Evolutionary conservation across 2,888 invertebrate species (phyloP), one percentile per base, ranked within the genome.

Genomic region (Oxystoma pomonae): DNA sequence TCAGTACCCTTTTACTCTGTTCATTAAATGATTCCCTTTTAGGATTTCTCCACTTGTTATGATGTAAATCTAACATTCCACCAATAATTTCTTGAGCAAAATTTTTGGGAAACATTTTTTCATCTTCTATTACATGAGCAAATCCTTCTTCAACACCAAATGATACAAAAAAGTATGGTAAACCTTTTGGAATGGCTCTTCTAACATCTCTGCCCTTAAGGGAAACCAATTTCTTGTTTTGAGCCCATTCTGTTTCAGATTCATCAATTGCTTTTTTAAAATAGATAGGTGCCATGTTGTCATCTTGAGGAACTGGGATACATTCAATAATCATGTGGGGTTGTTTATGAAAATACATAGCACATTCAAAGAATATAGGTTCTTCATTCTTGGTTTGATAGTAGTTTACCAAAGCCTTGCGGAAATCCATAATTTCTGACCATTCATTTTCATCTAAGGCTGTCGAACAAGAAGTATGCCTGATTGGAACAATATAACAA

Each of bases 201-300:
- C 94, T 85, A 19, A 98, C 83, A 76, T 91, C 87, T 75, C 89
- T 91, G 7, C 82, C 82, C 65, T 74, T 75, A 2, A 94, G 79
- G 58, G 90, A 87, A 1, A 95, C 85, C 49, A 96, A 76, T 83
- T 98, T 98, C 77, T 95, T 96, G 77, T 99, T 99, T 74, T 90
- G 89, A 2, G 94, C 86, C 97, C 98, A 99, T 80, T 98, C 97
- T 17, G 87, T 86, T 81, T 97, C 98, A 68, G 94, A 94, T 78
- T 99, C 98, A 73, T 93, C 85, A 63, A 99, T 88, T 0, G 97
- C 98, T 85, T 99, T 99, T 85, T 97, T 97, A 79, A 98, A 98
- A 80, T 96, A 98, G 74, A 98, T 96, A 0, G 97, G 94, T 1
- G 95, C 94, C 81, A 91, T 82, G 73, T 96, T 94, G 1, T 94